A percentile compares a stretch with the other conserved stretches of the same genome.
Conservation (phyloP, 1,140 invertebrate species). For the Arion vulgaris region DNA sequence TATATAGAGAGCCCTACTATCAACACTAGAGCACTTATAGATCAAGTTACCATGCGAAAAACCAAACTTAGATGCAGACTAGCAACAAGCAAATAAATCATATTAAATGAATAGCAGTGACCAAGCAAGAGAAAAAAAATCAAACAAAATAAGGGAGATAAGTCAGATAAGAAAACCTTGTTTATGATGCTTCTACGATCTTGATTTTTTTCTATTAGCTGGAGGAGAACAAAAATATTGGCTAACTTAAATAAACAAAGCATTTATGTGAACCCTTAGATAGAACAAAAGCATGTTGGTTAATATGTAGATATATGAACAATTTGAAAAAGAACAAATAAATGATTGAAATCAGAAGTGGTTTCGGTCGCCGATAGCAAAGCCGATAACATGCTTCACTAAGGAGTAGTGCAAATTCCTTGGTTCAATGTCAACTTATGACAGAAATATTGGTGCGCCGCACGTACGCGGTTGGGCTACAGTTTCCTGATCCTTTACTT, state of each 20-base stretch:
- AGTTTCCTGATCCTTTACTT: too few species aligned
- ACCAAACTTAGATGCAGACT: background rate
- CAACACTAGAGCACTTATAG: background rate
- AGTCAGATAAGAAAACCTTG: slow-evolving; percentile 47
- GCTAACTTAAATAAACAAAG: background rate
- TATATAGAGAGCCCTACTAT: background rate
- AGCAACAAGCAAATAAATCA: background rate
- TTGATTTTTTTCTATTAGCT: slow-evolving; percentile 62
- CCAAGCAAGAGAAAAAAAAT: slow-evolving; percentile 12
- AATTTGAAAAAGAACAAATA: too few species aligned
- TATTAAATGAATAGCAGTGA: background rate
- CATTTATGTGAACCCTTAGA: background rate
- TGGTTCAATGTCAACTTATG: too few species aligned
- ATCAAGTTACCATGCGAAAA: background rate
- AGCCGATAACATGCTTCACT: too few species aligned
- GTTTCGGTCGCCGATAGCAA: too few species aligned
- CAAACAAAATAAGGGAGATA: slow-evolving; percentile 25
- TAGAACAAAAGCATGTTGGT: background rate
- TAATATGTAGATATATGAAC: background rate
- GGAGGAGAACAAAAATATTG: slow-evolving; percentile 44
- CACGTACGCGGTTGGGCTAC: too few species aligned
- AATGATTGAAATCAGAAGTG: too few species aligned
- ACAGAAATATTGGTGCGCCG: too few species aligned
- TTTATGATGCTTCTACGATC: slow-evolving; percentile 59
- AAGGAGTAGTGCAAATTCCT: too few species aligned